A percentile compares a stretch with the other conserved stretches of the same genome.
phyloP scores from a whole-genome alignment of 2,888 invertebrate genomes.

The Dasysyrphus albostriatus region DNA sequence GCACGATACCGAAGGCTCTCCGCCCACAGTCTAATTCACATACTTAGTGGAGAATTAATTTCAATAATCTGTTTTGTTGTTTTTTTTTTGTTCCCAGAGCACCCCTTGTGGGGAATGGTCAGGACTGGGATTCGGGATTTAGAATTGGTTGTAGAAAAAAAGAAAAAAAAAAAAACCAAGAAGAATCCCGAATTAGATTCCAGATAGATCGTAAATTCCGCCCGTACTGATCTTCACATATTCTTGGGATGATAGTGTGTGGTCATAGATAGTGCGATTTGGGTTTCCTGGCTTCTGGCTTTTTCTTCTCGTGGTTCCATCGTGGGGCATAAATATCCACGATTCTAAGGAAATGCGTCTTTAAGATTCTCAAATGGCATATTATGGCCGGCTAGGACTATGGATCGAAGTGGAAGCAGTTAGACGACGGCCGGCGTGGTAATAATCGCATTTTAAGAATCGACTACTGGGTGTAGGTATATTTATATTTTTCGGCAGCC shows the following conservation, averaged over 20 bases:
- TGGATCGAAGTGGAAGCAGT: background rate
- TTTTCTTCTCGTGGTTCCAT: conserved; percentile 33
- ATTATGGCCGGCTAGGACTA: conserved; percentile 5
- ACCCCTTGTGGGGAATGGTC: conserved; percentile 3
- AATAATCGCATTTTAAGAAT: conserved; percentile 69
- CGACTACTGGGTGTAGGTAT: conserved; percentile 71
- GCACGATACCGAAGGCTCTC: conserved; percentile 12
- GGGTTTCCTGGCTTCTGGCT: conserved; percentile 52
- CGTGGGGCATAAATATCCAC: conserved; percentile 72
- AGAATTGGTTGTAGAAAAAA: background rate
- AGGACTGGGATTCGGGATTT: conserved; percentile 1
- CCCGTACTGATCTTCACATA: conserved; percentile 58
- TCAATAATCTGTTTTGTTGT: conserved; percentile 60
- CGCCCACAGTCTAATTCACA: conserved; percentile 75
- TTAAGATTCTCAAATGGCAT: conserved; percentile 37
- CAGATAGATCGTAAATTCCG: conserved; percentile 72
- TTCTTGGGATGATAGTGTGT: conserved; percentile 57
- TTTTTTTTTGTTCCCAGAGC: background rate
- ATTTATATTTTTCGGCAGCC: conserved; percentile 66
- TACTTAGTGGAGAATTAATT: conserved; percentile 72
- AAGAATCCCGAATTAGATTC: conserved; percentile 65
- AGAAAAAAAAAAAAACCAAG: background rate
- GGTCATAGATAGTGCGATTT: conserved; percentile 53
- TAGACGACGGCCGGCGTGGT: conserved; percentile 33
- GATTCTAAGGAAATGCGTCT: conserved; percentile 71